Conservation (phyloP, 2,888 invertebrate species). For the Sarcophaga rosellei region DNA sequence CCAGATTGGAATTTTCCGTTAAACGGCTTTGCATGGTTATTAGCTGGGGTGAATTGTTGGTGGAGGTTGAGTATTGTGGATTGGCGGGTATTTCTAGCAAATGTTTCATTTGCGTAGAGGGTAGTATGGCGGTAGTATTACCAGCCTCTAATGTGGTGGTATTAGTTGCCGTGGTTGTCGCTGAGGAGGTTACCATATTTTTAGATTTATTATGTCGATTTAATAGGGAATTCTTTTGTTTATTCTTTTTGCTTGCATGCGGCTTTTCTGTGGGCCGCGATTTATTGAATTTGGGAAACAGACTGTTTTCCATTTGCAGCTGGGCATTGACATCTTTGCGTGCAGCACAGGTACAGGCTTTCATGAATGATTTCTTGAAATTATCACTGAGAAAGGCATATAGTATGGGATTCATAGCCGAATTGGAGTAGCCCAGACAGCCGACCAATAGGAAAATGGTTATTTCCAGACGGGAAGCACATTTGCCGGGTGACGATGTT, state of each 20-base stretch:
- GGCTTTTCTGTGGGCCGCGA: slow-evolving; percentile 76
- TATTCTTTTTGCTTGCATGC: slow-evolving; percentile 69
- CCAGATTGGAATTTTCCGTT: slow-evolving; percentile 67
- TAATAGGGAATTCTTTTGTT: slow-evolving; percentile 71
- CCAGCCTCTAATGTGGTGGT: slow-evolving; percentile 67
- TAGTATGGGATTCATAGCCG: slow-evolving; percentile 95
- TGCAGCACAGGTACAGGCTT: slow-evolving; percentile 93
- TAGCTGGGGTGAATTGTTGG: slow-evolving; percentile 62
- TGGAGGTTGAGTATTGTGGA: slow-evolving; percentile 68
- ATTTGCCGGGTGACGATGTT: slow-evolving; percentile 86
- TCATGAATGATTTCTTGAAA: slow-evolving; percentile 96
- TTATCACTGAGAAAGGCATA: slow-evolving; percentile 97
- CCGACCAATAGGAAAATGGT: slow-evolving; percentile 93
- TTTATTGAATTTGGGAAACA: slow-evolving; percentile 84
- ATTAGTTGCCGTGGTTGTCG: slow-evolving; percentile 70
- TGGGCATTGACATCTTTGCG: slow-evolving; percentile 93
- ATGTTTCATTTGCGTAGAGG: slow-evolving; percentile 66
- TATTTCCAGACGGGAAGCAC: slow-evolving; percentile 88
- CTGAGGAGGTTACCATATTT: slow-evolving; percentile 32
- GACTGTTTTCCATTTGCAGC: slow-evolving; percentile 92
- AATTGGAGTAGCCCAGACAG: slow-evolving; percentile 90
- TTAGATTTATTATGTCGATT: slow-evolving; percentile 71
- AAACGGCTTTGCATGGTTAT: slow-evolving; percentile 40
- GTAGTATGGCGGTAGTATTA: slow-evolving; percentile 33
- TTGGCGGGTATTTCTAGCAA: slow-evolving; percentile 68